A percentile compares a stretch with the other conserved stretches of the same genome.
Conservation (phyloP, 2,113 vertebrate genomes). For the Etheostoma spectabile region DNA sequence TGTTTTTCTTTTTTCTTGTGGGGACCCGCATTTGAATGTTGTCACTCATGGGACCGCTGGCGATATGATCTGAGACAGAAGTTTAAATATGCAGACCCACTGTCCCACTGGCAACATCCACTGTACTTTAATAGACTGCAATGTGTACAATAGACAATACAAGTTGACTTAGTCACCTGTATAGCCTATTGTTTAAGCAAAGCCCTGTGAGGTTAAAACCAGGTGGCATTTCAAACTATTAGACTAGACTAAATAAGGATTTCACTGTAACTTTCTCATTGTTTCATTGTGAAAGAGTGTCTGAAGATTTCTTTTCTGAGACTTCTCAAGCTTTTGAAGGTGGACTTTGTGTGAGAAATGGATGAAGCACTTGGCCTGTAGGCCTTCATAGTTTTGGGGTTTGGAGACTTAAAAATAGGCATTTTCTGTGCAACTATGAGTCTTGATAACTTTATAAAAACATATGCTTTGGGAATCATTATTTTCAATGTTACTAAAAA, state of each 20-base stretch:
- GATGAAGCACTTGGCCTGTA: neutral
- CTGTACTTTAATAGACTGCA: neutral
- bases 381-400: neutral
- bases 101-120: neutral
- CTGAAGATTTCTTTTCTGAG: neutral
- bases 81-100: neutral
- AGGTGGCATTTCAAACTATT: neutral
- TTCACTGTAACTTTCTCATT: neutral
- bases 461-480: neutral
- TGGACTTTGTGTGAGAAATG: neutral
- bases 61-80: neutral
- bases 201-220: neutral
- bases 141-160: neutral
- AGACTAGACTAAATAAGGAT: neutral
- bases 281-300: neutral
- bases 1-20: conserved; percentile 16
- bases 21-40: conserved; percentile 30
- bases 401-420: neutral
- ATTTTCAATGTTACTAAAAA: neutral
- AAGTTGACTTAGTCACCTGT: neutral
- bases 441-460: neutral
- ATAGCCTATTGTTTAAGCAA: neutral
- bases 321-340: neutral
- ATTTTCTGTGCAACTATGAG: neutral
- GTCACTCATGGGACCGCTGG: conserved; percentile 15